Percentiles rank a stretch among this genome's conserved stretches.
Evolutionary conservation across 2,797 vertebrate genomes (phyloP).

Genomic region (Leucoraja ocellata): DNA sequence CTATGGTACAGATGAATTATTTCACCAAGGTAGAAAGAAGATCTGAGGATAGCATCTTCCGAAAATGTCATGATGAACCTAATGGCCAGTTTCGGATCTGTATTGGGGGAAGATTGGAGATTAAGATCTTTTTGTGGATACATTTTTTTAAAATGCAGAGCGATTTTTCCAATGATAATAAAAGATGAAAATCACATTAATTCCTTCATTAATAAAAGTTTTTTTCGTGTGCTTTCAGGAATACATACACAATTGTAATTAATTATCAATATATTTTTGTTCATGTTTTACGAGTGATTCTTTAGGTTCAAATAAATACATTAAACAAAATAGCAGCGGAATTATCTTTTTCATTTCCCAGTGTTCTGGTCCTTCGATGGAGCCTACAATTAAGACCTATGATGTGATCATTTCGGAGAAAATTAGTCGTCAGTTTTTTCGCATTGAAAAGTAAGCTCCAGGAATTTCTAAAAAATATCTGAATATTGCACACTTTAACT

Average conservation of each 20-base stretch:
- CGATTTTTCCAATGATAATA: background rate
- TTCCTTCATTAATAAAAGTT: background rate
- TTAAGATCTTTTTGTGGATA: background rate
- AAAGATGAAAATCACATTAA: background rate
- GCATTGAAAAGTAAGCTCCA: conserved; percentile 77
- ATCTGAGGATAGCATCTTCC: background rate
- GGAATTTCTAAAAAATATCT: background rate
- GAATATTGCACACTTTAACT: background rate
- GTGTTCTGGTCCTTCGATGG: conserved; percentile 97
- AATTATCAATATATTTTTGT: background rate
- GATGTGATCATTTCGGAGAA: conserved; percentile 85
- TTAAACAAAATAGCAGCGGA: background rate
- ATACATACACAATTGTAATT: too few relatives aligned
- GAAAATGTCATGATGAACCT: background rate
- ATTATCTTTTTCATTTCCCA: conserved; percentile 53
- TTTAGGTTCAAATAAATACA: background rate
- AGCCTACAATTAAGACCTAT: conserved; percentile 84
- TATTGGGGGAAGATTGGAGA: background rate
- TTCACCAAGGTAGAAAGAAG: background rate
- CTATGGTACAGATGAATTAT: background rate
- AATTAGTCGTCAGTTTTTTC: conserved; percentile 78
- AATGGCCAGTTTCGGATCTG: background rate
- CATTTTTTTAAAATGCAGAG: background rate
- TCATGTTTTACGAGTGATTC: background rate
- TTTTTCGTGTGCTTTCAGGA: background rate